These are phyloP conservation scores for Hemibagrus wyckioides DNA, from an alignment of 2,113 vertebrate genomes.

Conservation along the genomic window DNA sequence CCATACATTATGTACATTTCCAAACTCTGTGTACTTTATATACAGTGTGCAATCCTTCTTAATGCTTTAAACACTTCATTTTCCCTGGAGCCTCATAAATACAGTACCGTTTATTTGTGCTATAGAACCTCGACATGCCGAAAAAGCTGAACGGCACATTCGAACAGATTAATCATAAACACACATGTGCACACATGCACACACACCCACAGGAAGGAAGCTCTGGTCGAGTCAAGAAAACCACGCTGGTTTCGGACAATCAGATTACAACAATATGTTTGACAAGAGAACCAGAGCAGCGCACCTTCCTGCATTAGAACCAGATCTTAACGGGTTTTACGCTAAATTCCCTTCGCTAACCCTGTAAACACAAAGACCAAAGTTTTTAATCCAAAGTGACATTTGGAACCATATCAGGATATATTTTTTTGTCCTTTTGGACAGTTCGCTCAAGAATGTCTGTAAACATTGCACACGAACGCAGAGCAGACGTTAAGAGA, in stretches of 20 bases:
- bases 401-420: constrained; percentile 22
- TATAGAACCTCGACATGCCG: neutral
- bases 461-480: constrained; percentile 48
- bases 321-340: neutral
- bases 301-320: constrained; percentile 7
- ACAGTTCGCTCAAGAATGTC: constrained; percentile 39
- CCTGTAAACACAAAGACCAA: constrained; percentile 26
- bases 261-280: constrained; percentile 5
- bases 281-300: constrained; percentile 10
- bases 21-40: neutral
- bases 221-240: constrained; percentile 20
- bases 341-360: neutral
- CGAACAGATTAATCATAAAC: constrained; percentile 18
- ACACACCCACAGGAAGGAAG: neutral
- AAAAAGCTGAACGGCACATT: neutral
- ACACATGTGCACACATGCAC: constrained; percentile 5
- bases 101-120: constrained; percentile 27
- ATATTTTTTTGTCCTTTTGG: constrained; percentile 22
- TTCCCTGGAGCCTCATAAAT: neutral
- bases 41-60: neutral
- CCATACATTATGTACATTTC: neutral
- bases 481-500: neutral
- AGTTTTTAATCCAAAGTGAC: constrained; percentile 12
- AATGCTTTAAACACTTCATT: neutral
- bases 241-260: neutral